Conservation (phyloP, 92 coral and sea anemone genomes). For the Pocillopora grandis region DNA sequence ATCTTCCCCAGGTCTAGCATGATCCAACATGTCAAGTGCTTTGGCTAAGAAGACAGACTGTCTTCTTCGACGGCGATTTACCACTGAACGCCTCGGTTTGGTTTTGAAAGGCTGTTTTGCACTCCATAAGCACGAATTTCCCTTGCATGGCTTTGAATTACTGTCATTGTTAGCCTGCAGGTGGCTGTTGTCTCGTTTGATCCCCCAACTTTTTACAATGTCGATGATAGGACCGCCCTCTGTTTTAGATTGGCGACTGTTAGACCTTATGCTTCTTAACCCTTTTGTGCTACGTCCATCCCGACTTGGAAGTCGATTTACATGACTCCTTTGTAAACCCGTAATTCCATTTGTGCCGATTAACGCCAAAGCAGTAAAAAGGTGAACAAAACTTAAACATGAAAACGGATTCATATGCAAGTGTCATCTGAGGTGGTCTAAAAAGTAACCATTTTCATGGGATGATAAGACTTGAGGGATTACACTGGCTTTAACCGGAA, state of each 20-base stretch:
- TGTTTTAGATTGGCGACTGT: background rate
- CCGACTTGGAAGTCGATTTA: background rate
- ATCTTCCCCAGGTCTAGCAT: constrained; percentile 22
- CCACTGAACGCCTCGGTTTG: background rate
- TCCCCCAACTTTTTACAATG: background rate
- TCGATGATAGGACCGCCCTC: background rate
- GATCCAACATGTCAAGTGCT: constrained; percentile 46
- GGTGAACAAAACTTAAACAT: constrained; percentile 10
- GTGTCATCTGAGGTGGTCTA: constrained; percentile 30
- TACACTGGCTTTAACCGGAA: background rate
- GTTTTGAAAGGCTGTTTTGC: background rate
- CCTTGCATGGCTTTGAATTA: constrained; percentile 19
- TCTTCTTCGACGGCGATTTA: constrained; percentile 23
- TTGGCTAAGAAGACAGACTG: constrained; percentile 45
- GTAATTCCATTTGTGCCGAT: constrained; percentile 26
- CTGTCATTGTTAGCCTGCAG: constrained; percentile 22
- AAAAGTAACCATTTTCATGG: constrained; percentile 1
- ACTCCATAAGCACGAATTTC: constrained; percentile 11
- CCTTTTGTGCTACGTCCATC: background rate
- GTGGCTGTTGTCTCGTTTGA: constrained; percentile 30
- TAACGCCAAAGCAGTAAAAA: constrained; percentile 22
- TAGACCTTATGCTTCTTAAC: background rate
- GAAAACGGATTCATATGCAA: constrained; percentile 35
- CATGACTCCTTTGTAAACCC: constrained; percentile 20
- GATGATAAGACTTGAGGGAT: background rate